Conservation (phyloP, 2,113 vertebrate species). For the Apteryx owenii region DNA sequence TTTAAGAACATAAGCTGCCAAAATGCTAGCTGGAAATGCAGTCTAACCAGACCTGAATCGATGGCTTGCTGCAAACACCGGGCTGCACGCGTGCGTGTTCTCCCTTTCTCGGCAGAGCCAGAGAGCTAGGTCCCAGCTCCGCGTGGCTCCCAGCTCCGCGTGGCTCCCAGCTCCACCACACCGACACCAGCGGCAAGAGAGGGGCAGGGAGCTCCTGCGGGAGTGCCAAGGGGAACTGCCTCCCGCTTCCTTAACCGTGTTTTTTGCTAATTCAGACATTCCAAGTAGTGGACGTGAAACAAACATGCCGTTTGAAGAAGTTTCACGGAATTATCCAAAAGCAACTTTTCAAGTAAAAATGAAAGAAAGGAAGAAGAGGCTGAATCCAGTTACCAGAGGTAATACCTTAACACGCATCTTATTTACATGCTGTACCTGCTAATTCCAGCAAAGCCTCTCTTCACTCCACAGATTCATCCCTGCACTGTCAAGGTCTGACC, state of each 20-base stretch:
- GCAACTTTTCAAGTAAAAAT: constrained; percentile 30
- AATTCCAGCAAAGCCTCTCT: not conserved
- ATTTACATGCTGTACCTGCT: not conserved
- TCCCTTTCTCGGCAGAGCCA: not conserved
- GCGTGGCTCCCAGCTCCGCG: accelerated
- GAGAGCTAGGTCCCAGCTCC: not conserved
- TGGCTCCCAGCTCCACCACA: not conserved
- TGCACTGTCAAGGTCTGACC: not conserved
- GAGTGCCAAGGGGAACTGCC: accelerated
- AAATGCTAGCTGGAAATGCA: not conserved
- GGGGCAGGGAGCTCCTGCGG: not conserved
- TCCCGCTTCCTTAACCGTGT: not conserved
- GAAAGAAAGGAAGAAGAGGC: not conserved
- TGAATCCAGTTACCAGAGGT: not conserved
- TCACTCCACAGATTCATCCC: not conserved
- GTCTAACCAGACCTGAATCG: not conserved
- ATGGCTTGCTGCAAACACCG: not conserved
- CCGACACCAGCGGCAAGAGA: accelerated
- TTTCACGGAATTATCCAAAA: not conserved
- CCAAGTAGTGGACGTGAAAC: not conserved
- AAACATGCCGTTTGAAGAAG: not conserved
- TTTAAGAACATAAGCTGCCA: constrained; percentile 7
- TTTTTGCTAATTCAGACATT: not conserved
- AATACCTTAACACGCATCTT: not conserved
- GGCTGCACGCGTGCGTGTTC: accelerated